Evolutionary conservation across 2,888 invertebrate genomes (phyloP), one percentile per base, ranked within the genome.

Genomic region (Zygogramma bicolorata): DNA sequence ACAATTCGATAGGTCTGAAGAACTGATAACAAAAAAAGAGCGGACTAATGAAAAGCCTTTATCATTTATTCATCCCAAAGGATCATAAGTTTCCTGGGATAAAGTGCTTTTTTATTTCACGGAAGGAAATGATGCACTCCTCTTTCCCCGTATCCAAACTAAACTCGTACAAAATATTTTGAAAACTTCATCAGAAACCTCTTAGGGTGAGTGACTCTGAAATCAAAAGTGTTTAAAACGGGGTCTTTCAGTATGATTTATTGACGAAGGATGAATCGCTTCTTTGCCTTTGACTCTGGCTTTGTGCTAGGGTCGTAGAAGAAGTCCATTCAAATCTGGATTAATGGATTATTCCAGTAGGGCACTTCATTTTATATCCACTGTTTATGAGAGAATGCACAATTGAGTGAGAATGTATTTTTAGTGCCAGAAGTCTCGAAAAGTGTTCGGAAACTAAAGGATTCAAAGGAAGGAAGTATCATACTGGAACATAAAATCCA

Each of bases 271-370:
- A 75, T 74, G 73, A 75, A 70, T 75, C 73, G 68, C 68, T 61
- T 71, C 73, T 75, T 71, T 75, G 71, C 71, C 73, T 74, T 75
- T 71, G 73, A 71, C 71, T 71, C 73, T 65, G 67, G 53, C 73
- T 75, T 75, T 75, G 73, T 75, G 69, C 70, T 53, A 57, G 70
- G 60, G 59, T 68, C 69, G 63, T 40, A 49, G 68, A 73, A 71
- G 66, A 70, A 68, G 73, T 73, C 75, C 65, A 73, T 74, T 73
- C 71, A 71, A 71, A 74, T 71, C 73, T 53, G 71, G 68, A 73
- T 74, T 75, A 75, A 75, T 75, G 75, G 73, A 75, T 73, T 75
- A 75, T 72, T 73, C 71, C 63, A 70, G 71, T 59, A 25, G 68
- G 68, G 69, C 71, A 74, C 71, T 73, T 70, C 71, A 71, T 70